Evolutionary conservation across 1,140 invertebrate genomes (phyloP), one percentile per base, ranked within the genome.

Genomic region (Diabrotica undecimpunctata): DNA sequence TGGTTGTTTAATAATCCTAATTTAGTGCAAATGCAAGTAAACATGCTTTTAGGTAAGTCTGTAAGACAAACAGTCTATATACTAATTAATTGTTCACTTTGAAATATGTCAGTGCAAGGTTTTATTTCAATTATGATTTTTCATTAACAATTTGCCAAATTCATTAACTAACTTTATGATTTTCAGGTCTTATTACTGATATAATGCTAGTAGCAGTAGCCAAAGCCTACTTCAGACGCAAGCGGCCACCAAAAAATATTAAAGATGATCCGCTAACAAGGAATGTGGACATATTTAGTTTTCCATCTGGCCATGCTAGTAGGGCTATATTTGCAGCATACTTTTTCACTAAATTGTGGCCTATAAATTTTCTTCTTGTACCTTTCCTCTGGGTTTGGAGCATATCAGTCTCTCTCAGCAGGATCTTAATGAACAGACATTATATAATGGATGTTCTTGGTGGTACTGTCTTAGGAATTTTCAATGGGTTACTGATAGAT

Each of bases 261-360:
- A 64, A 69, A 52, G 88, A 93, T 67, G 86, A 87, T 77, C 75
- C 82, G 8, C 72, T 85, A 13, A 80, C 78, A 12, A 71, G 84
- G 60, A 78, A 84, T 75, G 79, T 94, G 0, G 96, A 98, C 79
- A 91, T 95, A 72, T 98, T 90, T 77, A 95, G 95, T 41, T 98
- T 98, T 79, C 97, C 96, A 36, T 98, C 96, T 0, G 97, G 97
- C 0, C 97, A 99, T 81, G 86, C 93, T 2, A 95, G 94, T n/a
- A 81, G 97, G 72, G 86, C 93, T 8, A 83, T 89, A 9, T 87
- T 93, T 75, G 79, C 98, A 11, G 81, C 87, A 1, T 86, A 86
- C 54, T 91, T 94, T 72, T 88, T 92, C 63, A 81, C 84, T 0
- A 79, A 82, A 67, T 70, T 91, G 8, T 85, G 85, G 78, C 85